Base-by-base conservation (phyloP, 2,113 vertebrate genomes). In the Periophthalmus modestus region DNA sequence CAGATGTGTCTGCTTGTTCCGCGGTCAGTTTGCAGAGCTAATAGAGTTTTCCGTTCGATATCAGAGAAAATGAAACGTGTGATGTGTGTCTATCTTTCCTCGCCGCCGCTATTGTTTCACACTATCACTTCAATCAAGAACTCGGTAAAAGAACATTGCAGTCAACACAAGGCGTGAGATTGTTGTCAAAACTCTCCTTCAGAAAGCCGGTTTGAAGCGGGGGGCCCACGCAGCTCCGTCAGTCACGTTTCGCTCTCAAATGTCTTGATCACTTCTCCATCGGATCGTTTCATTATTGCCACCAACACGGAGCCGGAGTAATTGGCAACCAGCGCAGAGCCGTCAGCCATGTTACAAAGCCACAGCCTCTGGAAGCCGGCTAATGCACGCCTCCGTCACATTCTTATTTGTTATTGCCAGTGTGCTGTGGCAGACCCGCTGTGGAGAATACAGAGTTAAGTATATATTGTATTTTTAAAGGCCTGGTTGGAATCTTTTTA, bases 21-120 rank as follows among this genome's bases (percentile, higher is more conserved):
- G 79, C 72, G 83, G 83, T 77, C 81, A 82, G 79, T 88, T 89
- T 87, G 80, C 74, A 85, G 81, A 88, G 82, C 87, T 88, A 89
- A 90, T 88, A 75, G 65, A 77, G 82, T 90, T 91, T 89, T 77
- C 54, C 12, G 72, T 87, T 85, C 76, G 79, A 88, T 79, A 84
- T 65, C 2, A 21, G 15, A 74, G 73, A 73, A 87, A 81, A 81
- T 73, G 63, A 88, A 87, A 81, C 78, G 71, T 80, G 46, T 74
- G 52, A 72, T 75, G 77, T 86, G 78, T 85, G 82, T 85, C 80
- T 77, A 78, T 65, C 72, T 66, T 54, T 69, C 24, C 75, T 46
- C 50, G 66, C 39, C 59, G 54, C 72, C 7, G 18, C 50, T 54
- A 2, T 18, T 54, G 50, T 69, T 75, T 73, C 70, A 59, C 13